These are phyloP conservation scores for Sphenodon punctatus DNA, from an alignment of 2,797 vertebrate genomes.

Conservation along the genomic window DNA sequence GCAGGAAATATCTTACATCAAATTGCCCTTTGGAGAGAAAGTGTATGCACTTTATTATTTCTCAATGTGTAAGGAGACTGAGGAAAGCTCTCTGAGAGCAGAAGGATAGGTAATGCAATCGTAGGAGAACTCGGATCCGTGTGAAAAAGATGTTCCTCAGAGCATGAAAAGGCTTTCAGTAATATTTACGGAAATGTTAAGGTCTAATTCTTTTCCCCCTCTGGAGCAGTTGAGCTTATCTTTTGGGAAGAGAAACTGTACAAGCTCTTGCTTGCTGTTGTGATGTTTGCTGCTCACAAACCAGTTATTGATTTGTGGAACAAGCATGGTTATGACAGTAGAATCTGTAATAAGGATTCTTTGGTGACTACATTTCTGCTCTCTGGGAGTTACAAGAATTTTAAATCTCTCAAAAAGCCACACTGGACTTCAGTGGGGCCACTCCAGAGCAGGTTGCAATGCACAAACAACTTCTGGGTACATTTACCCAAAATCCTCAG, in stretches of 20 bases:
- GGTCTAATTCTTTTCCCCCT: background rate
- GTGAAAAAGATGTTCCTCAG: background rate
- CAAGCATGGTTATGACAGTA: background rate
- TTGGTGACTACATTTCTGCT: background rate
- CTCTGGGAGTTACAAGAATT: background rate
- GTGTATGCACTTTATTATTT: background rate
- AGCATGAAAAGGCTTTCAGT: background rate
- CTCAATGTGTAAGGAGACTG: background rate
- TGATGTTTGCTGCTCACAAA: background rate
- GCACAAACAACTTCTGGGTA: too few species aligned
- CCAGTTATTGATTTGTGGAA: background rate
- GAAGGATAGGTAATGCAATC: background rate
- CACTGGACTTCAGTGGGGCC: too few species aligned
- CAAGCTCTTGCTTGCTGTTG: background rate
- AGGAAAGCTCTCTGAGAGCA: background rate
- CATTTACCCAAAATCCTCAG: too few species aligned
- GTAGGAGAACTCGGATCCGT: background rate
- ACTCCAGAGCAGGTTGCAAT: too few species aligned
- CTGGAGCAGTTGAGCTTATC: background rate
- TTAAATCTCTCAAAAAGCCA: background rate
- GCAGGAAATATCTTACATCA: background rate
- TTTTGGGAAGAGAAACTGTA: background rate
- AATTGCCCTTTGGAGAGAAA: background rate
- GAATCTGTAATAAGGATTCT: background rate
- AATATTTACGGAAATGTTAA: background rate